Conservation (phyloP, 2,113 vertebrate genomes). For the Boleophthalmus pectinirostris region DNA sequence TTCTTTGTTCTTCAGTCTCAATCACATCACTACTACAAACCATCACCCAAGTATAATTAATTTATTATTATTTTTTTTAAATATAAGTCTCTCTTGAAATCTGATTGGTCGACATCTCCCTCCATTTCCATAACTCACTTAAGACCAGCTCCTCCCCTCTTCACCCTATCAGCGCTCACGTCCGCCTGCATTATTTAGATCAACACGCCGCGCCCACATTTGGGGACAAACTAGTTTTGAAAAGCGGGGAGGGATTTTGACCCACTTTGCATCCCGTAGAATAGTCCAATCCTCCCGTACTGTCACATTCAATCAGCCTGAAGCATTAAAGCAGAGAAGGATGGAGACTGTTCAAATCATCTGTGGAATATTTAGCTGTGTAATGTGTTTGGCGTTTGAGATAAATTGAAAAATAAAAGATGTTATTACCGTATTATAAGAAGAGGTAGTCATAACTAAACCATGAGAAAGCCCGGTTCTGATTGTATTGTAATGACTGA, state of each 20-base stretch:
- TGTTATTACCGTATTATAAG: neutral
- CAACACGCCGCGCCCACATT: neutral
- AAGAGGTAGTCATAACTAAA: neutral
- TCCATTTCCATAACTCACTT: neutral
- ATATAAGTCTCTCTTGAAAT: neutral
- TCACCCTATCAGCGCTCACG: conserved; percentile 5
- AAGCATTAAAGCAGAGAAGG: conserved; percentile 8
- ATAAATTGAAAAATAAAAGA: conserved; percentile 8
- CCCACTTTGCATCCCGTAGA: conserved; percentile 50
- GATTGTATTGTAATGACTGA: neutral
- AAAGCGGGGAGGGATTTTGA: conserved; percentile 30
- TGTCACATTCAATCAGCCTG: conserved; percentile 30
- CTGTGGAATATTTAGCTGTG: conserved; percentile 1
- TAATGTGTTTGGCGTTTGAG: conserved; percentile 14
- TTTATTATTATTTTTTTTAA: too few relatives aligned
- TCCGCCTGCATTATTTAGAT: conserved; percentile 15
- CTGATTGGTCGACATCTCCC: conserved; percentile 21
- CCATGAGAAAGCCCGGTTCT: neutral
- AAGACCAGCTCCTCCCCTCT: neutral
- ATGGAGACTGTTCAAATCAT: conserved; percentile 16
- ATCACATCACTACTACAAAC: too few relatives aligned
- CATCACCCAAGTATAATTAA: too few relatives aligned
- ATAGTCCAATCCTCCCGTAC: conserved; percentile 34
- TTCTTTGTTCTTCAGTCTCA: too few relatives aligned
- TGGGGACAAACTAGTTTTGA: neutral